Conservation (phyloP, 2,888 invertebrate genomes). For the Lordiphosa andalusiaca region DNA sequence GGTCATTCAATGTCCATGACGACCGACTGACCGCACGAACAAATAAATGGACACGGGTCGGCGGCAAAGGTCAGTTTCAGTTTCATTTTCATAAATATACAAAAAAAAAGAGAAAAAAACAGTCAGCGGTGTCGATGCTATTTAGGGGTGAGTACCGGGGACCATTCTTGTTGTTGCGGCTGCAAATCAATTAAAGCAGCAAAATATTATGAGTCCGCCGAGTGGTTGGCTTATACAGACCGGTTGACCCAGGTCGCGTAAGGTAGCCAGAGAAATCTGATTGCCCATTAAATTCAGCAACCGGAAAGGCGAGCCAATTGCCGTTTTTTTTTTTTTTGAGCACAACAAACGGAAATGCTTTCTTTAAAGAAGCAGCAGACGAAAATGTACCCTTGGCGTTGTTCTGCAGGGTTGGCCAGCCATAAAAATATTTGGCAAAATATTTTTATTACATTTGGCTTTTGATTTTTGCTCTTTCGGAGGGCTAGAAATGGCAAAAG, state of each 20-base stretch:
- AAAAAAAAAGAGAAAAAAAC: conserved; percentile 45
- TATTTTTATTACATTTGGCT: conserved; percentile 12
- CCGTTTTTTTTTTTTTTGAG: not conserved
- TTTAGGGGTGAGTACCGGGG: conserved; percentile 2
- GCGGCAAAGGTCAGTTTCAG: conserved; percentile 65
- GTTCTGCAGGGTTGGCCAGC: conserved; percentile 29
- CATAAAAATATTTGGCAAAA: conserved; percentile 51
- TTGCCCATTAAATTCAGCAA: conserved; percentile 65
- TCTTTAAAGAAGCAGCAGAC: conserved; percentile 1
- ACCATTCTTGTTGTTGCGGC: conserved; percentile 20
- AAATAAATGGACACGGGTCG: conserved; percentile 52
- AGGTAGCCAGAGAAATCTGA: conserved; percentile 39
- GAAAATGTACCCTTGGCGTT: conserved; percentile 1
- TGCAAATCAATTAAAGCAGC: conserved; percentile 64
- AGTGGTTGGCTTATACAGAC: not conserved
- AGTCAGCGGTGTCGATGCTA: conserved; percentile 35
- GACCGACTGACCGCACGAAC: conserved; percentile 61
- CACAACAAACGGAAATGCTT: conserved; percentile 40
- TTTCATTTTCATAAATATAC: conserved; percentile 31
- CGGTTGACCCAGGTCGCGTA: conserved; percentile 35
- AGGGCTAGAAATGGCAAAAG: no score
- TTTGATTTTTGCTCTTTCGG: conserved; percentile 3
- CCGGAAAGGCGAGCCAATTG: conserved; percentile 62
- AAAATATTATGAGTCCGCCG: conserved; percentile 25
- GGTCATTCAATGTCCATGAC: conserved; percentile 70